These are phyloP conservation scores for Manduca sexta DNA, from an alignment of 1,140 invertebrate genomes.

Conservation along the genomic window DNA sequence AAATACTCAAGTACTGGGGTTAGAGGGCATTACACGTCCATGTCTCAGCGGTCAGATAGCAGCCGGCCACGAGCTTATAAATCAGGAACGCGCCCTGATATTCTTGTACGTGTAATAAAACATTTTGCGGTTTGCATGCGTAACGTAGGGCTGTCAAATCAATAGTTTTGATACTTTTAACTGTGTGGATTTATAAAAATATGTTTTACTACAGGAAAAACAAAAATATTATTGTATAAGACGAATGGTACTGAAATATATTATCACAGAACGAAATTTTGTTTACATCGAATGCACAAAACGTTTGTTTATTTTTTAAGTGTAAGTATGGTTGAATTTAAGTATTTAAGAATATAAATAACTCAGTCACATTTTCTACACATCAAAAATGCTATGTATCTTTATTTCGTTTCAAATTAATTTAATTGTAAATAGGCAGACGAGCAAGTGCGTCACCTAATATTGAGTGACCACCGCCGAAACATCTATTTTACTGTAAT, in stretches of 20 bases:
- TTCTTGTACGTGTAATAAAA: constrained; percentile 51
- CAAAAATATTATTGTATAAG: neutral
- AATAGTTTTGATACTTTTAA: neutral
- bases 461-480: too few species aligned
- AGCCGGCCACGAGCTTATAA: constrained; percentile 9
- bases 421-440: too few species aligned
- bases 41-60: too few species aligned
- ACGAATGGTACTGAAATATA: neutral
- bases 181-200: neutral
- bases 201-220: too few species aligned
- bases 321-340: too few species aligned
- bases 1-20: too few species aligned
- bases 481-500: too few species aligned
- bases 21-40: too few species aligned
- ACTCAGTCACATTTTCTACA: too few species aligned
- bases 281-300: neutral
- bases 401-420: constrained; percentile 26
- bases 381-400: too few species aligned
- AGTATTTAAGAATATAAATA: too few species aligned
- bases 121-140: constrained; percentile 43
- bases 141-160: constrained; percentile 7
- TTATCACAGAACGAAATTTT: neutral
- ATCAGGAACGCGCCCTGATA: constrained; percentile 32
- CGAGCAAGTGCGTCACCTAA: too few species aligned
- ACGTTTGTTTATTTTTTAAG: neutral